Percentiles rank a stretch among this genome's conserved stretches.
Conservation (phyloP, 2,113 vertebrate species). For the Columba janthina region DNA sequence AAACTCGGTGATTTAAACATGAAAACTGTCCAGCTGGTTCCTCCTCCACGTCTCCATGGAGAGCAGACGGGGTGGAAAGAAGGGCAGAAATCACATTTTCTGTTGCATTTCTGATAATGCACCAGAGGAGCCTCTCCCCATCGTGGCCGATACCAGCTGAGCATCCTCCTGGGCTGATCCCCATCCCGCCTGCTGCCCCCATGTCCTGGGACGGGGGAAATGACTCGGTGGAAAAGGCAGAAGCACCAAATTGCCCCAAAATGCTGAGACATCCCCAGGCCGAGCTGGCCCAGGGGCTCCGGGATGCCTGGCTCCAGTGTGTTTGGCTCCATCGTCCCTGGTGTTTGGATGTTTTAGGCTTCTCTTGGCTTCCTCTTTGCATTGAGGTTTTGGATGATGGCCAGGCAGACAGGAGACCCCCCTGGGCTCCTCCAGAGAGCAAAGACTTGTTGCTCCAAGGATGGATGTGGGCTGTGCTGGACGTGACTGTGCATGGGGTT, state of each 20-base stretch:
- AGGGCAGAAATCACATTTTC: background rate
- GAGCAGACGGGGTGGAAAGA: background rate
- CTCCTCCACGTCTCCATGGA: background rate
- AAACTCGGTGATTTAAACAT: background rate
- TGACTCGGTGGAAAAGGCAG: background rate
- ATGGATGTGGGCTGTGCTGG: too few relatives aligned
- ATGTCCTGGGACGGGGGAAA: fast-evolving
- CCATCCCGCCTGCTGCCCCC: background rate
- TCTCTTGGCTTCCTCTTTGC: background rate
- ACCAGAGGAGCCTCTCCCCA: background rate
- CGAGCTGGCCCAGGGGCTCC: background rate
- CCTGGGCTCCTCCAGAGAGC: too few relatives aligned
- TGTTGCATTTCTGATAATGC: background rate
- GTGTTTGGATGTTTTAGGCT: fast-evolving
- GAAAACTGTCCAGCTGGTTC: background rate
- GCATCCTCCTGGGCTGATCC: background rate
- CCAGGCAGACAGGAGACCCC: too few relatives aligned
- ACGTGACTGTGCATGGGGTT: too few relatives aligned
- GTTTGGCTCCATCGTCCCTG: fast-evolving
- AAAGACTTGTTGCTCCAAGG: too few relatives aligned
- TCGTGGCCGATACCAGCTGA: fast-evolving
- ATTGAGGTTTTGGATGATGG: too few relatives aligned
- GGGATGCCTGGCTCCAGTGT: fast-evolving
- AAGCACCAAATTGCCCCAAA: background rate
- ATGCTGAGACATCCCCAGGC: fast-evolving